Evolutionary conservation across 2,888 invertebrate genomes (phyloP).

Genomic region (Hydraecia micacea): DNA sequence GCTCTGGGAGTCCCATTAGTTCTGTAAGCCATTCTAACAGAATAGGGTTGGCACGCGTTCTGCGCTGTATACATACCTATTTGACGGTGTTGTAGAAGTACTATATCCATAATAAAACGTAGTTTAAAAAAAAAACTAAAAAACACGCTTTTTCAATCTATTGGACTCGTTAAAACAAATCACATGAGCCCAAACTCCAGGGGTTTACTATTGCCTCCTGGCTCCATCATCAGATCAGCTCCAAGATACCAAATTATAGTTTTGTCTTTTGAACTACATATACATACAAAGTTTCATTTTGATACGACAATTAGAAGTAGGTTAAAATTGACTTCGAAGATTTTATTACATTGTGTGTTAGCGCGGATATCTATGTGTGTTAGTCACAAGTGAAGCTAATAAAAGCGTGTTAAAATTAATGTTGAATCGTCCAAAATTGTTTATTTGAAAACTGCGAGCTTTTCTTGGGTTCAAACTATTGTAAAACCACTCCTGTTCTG

Average conservation of each 20-base stretch:
- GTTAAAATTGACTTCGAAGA: neutral
- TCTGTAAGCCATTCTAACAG: constrained; percentile 55
- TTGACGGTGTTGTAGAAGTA: neutral
- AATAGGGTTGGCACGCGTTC: constrained; percentile 54
- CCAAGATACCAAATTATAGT: neutral
- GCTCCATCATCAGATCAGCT: neutral
- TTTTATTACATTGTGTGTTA: neutral
- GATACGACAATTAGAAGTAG: neutral
- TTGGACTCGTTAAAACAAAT: neutral
- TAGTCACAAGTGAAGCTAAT: neutral
- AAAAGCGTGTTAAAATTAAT: neutral
- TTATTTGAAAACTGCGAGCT: neutral
- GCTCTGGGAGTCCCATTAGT: constrained; percentile 58
- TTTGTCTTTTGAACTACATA: neutral
- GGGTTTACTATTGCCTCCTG: neutral
- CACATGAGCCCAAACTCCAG: neutral
- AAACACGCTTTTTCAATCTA: no score
- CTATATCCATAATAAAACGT: neutral
- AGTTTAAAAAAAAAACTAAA: no score
- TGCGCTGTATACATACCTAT: neutral
- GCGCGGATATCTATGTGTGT: no score
- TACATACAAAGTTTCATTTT: neutral
- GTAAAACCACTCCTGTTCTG: neutral
- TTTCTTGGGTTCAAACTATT: neutral
- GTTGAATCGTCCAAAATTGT: constrained; percentile 5